Conservation (phyloP, 2,888 invertebrate species). For the Cephus runcator region DNA sequence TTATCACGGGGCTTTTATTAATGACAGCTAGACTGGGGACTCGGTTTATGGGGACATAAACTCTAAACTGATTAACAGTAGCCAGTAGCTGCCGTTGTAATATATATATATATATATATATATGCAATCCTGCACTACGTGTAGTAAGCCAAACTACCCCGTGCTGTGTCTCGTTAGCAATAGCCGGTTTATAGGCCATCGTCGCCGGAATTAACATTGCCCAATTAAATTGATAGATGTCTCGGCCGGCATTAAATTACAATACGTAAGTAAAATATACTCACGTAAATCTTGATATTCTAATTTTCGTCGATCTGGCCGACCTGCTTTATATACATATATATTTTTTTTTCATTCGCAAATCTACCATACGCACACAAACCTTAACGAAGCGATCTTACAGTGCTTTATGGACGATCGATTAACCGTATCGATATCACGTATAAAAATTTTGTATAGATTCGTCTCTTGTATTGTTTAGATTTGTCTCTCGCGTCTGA, state of each 20-base stretch:
- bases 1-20: slow-evolving; percentile 64
- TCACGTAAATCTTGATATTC: slow-evolving; percentile 37
- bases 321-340: no score
- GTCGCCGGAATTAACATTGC: slow-evolving; percentile 65
- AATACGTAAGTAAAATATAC: slow-evolving; percentile 47
- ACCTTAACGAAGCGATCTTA: no score
- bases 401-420: no score
- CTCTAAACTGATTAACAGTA: slow-evolving; percentile 66
- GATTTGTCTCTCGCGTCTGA: background rate
- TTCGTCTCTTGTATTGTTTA: no score
- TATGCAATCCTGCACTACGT: background rate
- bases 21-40: slow-evolving; percentile 58
- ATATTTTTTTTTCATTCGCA: no score
- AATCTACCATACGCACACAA: no score
- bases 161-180: slow-evolving; percentile 60
- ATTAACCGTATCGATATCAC: no score
- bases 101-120: slow-evolving; percentile 32
- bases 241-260: slow-evolving; percentile 55
- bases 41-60: slow-evolving; percentile 63
- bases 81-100: slow-evolving; percentile 53
- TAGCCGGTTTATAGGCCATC: slow-evolving; percentile 64
- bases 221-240: slow-evolving; percentile 66
- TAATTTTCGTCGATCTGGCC: background rate
- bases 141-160: slow-evolving; percentile 46
- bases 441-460: no score